Conservation (phyloP, 2,888 invertebrate species). For the Ornithoptera alexandrae region DNA sequence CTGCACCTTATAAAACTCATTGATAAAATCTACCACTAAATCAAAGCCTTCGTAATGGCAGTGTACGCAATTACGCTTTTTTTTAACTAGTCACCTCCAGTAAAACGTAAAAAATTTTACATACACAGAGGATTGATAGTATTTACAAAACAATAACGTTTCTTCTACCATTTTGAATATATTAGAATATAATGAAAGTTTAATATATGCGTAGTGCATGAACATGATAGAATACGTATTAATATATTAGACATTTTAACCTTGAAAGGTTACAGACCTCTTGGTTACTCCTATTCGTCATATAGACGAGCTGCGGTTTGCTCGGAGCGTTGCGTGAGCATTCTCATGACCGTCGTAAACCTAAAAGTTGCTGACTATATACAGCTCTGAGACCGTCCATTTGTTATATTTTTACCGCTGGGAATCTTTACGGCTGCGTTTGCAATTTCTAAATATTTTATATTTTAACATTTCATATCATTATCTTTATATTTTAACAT, state of each 20-base stretch:
- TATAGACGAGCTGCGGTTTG: slow-evolving; percentile 33
- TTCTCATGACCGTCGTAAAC: slow-evolving; percentile 29
- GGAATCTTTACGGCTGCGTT: neutral
- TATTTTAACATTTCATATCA: too few relatives aligned
- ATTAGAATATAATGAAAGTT: slow-evolving; percentile 60
- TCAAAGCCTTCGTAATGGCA: neutral
- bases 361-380: slow-evolving; percentile 29
- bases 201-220: slow-evolving; percentile 35
- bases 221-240: slow-evolving; percentile 15
- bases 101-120: neutral
- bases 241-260: slow-evolving; percentile 32
- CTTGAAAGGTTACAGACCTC: slow-evolving; percentile 45
- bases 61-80: neutral
- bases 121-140: neutral
- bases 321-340: slow-evolving; percentile 27
- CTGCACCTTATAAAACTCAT: neutral
- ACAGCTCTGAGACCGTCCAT: slow-evolving; percentile 18
- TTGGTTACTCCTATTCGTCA: slow-evolving; percentile 35
- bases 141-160: slow-evolving; percentile 54
- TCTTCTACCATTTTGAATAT: slow-evolving; percentile 48
- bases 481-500: too few relatives aligned
- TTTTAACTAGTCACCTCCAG: neutral
- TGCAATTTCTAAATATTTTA: neutral
- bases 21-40: neutral
- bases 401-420: slow-evolving; percentile 5